A percentile compares a stretch with the other conserved stretches of the same genome.
Evolutionary conservation across 1,140 invertebrate species (phyloP).

Genomic region (Pomacea maculata): DNA sequence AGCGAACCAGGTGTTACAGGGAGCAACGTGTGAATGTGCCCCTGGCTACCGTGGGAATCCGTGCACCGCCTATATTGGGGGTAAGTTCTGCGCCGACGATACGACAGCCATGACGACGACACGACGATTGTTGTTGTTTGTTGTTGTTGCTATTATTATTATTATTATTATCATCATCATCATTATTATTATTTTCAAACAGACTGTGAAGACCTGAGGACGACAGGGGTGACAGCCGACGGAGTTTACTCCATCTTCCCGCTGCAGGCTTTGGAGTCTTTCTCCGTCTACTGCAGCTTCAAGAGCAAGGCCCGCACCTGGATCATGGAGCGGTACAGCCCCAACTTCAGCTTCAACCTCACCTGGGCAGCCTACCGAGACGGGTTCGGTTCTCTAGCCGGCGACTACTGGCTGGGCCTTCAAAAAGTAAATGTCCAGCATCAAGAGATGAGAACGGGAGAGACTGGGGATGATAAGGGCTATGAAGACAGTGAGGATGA

Average conservation of each 20-base stretch:
- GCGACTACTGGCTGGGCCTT: slow-evolving; percentile 24
- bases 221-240: neutral
- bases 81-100: too few species aligned
- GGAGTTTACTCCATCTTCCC: slow-evolving; percentile 6
- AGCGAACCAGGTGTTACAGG: too few species aligned
- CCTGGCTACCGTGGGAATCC: too few species aligned
- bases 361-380: slow-evolving; percentile 21
- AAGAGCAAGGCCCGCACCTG: slow-evolving; percentile 3
- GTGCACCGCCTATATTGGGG: too few species aligned
- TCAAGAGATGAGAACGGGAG: neutral
- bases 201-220: slow-evolving; percentile 18
- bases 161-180: too few species aligned
- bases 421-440: slow-evolving; percentile 9
- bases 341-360: slow-evolving; percentile 17
- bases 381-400: slow-evolving; percentile 14
- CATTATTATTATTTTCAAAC: neutral
- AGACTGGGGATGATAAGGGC: too few species aligned
- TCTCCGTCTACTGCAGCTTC: slow-evolving; percentile 9
- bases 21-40: too few species aligned
- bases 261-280: neutral
- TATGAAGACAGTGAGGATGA: too few species aligned
- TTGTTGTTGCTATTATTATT: too few species aligned
- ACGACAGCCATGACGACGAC: too few species aligned
- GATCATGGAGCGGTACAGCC: neutral
- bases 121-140: too few species aligned